phyloP scores from a whole-genome alignment of 2,113 vertebrate species.

The Callithrix jacchus region DNA sequence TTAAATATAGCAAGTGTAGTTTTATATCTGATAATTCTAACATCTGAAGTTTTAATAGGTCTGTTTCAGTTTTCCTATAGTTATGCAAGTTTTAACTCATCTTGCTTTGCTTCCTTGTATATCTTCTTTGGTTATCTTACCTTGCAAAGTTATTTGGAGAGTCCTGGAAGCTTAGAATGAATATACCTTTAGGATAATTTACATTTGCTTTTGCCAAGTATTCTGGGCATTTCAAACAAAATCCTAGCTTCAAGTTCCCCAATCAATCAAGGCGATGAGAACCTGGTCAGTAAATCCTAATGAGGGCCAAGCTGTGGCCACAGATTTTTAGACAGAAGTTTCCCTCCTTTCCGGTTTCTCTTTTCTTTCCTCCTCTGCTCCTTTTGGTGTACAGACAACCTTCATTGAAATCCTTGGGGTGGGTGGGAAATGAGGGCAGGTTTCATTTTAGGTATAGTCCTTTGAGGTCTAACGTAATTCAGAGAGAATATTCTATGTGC shows the following conservation, averaged over 20 bases:
- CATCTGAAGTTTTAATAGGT: neutral
- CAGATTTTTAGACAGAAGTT: neutral
- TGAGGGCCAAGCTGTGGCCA: neutral
- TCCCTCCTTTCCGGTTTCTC: neutral
- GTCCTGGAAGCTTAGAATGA: neutral
- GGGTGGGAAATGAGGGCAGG: neutral
- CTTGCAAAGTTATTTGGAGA: neutral
- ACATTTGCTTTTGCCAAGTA: neutral
- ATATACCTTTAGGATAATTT: neutral
- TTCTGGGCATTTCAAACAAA: neutral
- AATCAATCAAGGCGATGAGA: neutral
- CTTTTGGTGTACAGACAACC: neutral
- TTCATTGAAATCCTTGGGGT: neutral
- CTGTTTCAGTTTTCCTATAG: neutral
- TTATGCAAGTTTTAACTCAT: neutral
- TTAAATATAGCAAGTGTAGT: neutral
- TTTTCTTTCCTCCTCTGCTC: neutral
- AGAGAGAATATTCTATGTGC: neutral
- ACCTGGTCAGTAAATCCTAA: neutral
- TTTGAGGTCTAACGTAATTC: neutral
- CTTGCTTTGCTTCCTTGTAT: constrained; percentile 8
- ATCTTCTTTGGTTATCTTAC: neutral
- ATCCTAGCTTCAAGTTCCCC: neutral
- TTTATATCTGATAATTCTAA: neutral
- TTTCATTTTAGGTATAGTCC: neutral